phyloP scores from a whole-genome alignment of 2,888 invertebrate species.

The Sipunculus nudus region DNA sequence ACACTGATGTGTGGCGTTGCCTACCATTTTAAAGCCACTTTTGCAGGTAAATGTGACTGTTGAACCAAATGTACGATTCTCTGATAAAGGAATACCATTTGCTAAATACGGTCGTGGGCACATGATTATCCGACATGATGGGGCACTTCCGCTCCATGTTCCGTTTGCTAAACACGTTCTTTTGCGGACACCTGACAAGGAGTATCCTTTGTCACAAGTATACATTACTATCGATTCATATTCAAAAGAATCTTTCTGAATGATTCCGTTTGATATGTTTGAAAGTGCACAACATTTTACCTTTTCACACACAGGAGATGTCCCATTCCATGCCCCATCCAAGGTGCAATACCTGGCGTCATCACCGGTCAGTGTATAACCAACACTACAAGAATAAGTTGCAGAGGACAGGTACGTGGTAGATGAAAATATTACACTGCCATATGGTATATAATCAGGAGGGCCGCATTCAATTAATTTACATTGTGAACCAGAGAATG shows the following conservation, averaged over 20 bases:
- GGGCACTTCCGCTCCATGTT: constrained; percentile 54
- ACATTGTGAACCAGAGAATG: too few species aligned
- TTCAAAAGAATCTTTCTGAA: too few species aligned
- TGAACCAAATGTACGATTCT: too few species aligned
- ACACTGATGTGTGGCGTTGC: constrained; percentile 19
- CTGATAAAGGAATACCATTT: too few species aligned
- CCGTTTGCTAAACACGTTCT: constrained; percentile 53
- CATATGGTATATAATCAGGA: too few species aligned
- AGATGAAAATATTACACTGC: not conserved
- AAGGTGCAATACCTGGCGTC: constrained; percentile 12
- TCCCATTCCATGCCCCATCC: constrained; percentile 24
- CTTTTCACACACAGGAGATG: too few species aligned
- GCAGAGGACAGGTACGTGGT: not conserved
- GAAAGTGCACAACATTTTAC: not conserved
- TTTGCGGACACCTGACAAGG: constrained; percentile 46
- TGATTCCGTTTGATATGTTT: too few species aligned
- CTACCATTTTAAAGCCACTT: constrained; percentile 21
- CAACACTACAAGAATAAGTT: constrained; percentile 8
- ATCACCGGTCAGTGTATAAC: constrained; percentile 10
- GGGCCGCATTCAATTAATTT: too few species aligned
- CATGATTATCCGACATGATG: constrained; percentile 48
- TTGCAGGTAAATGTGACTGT: constrained; percentile 19
- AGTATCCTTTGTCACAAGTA: constrained; percentile 56
- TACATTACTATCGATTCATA: constrained; percentile 38
- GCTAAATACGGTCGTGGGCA: constrained; percentile 34